Conservation (phyloP, 2,113 vertebrate genomes). For the Ceratotherium simum region DNA sequence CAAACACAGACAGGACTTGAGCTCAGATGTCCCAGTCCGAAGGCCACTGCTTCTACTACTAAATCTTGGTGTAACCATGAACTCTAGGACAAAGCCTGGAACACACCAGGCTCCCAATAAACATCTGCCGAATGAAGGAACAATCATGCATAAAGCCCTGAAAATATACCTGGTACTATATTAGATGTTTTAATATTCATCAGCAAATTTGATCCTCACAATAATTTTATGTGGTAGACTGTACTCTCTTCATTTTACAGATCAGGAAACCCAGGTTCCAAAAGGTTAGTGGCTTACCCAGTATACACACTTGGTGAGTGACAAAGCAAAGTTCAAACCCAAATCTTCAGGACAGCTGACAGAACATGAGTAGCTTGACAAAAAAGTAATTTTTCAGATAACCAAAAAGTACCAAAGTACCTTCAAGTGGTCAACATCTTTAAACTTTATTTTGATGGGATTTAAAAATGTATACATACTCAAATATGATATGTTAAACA, state of each 20-base stretch:
- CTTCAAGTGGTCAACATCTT: background rate
- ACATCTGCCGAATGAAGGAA: background rate
- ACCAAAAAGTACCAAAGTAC: constrained; percentile 18
- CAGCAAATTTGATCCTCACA: constrained; percentile 8
- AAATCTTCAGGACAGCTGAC: constrained; percentile 7
- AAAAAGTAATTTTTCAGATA: constrained; percentile 25
- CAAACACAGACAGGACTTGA: background rate
- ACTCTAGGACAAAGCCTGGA: constrained; percentile 1
- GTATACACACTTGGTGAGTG: background rate
- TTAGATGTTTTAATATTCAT: background rate
- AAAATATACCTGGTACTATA: background rate
- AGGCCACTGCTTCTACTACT: background rate
- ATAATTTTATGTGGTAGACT: background rate
- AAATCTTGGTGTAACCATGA: background rate
- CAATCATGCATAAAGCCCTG: background rate
- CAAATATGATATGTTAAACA: background rate
- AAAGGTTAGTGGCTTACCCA: background rate
- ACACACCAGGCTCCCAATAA: background rate
- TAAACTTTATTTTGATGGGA: background rate
- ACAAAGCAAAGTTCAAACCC: background rate
- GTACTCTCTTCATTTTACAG: background rate
- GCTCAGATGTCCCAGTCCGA: background rate
- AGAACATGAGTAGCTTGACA: background rate
- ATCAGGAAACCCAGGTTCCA: constrained; percentile 15
- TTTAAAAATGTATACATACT: constrained; percentile 2